Evolutionary conservation across 2,113 vertebrate genomes (phyloP).

Genomic region (Nanorana parkeri): DNA sequence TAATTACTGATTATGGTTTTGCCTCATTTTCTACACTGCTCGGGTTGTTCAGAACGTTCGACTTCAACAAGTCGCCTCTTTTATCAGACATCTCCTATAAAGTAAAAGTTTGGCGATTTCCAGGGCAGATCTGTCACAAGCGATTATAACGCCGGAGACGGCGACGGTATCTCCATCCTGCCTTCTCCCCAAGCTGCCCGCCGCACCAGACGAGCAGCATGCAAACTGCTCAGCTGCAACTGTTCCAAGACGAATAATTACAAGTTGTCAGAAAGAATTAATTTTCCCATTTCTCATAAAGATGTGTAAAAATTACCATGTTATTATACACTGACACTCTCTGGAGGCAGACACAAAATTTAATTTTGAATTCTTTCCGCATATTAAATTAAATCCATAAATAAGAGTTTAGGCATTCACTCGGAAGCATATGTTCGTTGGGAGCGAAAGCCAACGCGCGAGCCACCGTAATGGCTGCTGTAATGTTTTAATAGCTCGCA

Average conservation of each 20-base stretch:
- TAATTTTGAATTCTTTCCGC: conserved; percentile 99
- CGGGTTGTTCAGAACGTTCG: not conserved
- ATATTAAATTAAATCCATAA: conserved; percentile 99
- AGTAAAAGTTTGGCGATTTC: conserved; percentile 73
- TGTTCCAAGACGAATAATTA: conserved; percentile 99
- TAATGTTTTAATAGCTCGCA: conserved; percentile 98
- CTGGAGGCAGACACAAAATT: conserved; percentile 99
- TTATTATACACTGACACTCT: conserved; percentile 99
- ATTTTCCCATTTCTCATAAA: conserved; percentile 99
- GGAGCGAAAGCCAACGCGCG: conserved; percentile 86
- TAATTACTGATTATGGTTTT: no score
- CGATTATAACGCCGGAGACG: conserved; percentile 79
- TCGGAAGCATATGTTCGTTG: conserved; percentile 99
- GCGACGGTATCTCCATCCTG: conserved; percentile 80
- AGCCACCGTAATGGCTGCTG: conserved; percentile 93
- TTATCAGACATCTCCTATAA: not conserved
- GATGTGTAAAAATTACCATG: conserved; percentile 99
- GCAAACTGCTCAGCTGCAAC: conserved; percentile 98
- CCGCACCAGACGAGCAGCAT: conserved; percentile 92
- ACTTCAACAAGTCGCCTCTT: not conserved
- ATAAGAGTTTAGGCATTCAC: conserved; percentile 99
- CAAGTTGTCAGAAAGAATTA: conserved; percentile 99
- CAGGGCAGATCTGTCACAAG: conserved; percentile 80
- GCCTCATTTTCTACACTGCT: no score
- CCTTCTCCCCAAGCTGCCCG: conserved; percentile 74